phyloP scores from a whole-genome alignment of 2,113 vertebrate species.

The Hippocampus abdominalis region DNA sequence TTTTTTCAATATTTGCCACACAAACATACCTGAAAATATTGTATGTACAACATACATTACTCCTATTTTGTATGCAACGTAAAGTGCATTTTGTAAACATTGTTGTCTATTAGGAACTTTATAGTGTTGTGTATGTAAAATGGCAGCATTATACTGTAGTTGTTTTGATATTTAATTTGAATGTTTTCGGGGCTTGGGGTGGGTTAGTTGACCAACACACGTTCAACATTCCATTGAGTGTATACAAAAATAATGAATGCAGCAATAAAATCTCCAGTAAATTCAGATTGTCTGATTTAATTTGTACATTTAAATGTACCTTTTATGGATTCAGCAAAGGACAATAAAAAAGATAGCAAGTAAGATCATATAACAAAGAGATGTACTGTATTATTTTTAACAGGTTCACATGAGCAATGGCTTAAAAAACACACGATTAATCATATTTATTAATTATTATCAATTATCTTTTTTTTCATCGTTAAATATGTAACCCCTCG shows the following conservation, averaged over 20 bases:
- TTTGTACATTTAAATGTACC: background rate
- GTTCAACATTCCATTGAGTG: constrained; percentile 81
- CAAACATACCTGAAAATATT: constrained; percentile 31
- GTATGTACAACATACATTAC: constrained; percentile 63
- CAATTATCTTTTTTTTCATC: no score
- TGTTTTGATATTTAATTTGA: constrained; percentile 79
- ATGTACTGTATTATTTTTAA: no score
- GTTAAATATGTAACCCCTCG: no score
- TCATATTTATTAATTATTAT: no score
- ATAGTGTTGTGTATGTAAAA: constrained; percentile 72
- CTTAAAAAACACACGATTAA: no score
- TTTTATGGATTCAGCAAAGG: background rate
- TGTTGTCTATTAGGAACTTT: constrained; percentile 64
- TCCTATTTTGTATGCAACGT: constrained; percentile 63
- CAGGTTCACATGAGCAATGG: no score
- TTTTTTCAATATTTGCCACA: constrained; percentile 39
- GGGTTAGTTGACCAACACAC: constrained; percentile 80
- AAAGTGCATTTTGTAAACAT: constrained; percentile 73
- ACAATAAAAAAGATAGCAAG: background rate
- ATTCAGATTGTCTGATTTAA: constrained; percentile 15
- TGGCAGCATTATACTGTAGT: constrained; percentile 73
- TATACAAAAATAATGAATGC: constrained; percentile 70
- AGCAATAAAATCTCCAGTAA: constrained; percentile 70
- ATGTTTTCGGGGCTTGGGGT: constrained; percentile 37
- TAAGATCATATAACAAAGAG: no score